phyloP scores from a whole-genome alignment of 2,113 vertebrate species.

The Austrofundulus limnaeus region DNA sequence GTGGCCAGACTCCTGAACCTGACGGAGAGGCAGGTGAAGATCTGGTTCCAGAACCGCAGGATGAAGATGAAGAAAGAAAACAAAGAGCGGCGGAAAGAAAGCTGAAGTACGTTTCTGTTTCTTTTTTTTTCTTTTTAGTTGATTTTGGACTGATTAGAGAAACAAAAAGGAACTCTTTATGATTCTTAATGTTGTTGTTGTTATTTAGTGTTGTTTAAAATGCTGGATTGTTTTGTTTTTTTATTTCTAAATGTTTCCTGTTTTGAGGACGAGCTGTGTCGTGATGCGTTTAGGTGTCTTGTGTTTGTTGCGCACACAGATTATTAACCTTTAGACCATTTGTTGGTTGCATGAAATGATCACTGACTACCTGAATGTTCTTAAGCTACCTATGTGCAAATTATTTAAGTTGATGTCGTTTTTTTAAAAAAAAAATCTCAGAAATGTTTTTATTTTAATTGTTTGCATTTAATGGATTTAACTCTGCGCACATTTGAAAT shows the following conservation, averaged over 20 bases:
- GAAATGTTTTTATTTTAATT: constrained; percentile 32
- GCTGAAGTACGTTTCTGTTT: constrained; percentile 73
- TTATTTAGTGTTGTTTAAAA: constrained; percentile 80
- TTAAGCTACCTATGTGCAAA: constrained; percentile 75
- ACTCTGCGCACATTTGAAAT: constrained; percentile 80
- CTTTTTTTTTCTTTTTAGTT: not conserved
- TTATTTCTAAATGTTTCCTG: constrained; percentile 82
- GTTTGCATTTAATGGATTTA: constrained; percentile 52
- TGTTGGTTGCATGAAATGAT: constrained; percentile 65
- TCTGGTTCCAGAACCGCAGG: constrained; percentile 99
- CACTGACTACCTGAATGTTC: constrained; percentile 78
- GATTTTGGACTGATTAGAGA: constrained; percentile 10
- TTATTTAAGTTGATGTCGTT: constrained; percentile 71
- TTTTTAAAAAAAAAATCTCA: constrained; percentile 39
- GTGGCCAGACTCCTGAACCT: constrained; percentile 93
- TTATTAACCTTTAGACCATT: constrained; percentile 24
- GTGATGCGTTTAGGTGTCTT: constrained; percentile 82
- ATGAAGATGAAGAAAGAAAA: constrained; percentile 99
- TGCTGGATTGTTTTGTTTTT: constrained; percentile 72
- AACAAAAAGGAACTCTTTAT: constrained; percentile 11
- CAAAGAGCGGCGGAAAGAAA: constrained; percentile 92
- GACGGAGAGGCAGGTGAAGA: constrained; percentile 99
- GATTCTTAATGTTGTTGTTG: constrained; percentile 78
- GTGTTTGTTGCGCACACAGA: constrained; percentile 70
- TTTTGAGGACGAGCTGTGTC: constrained; percentile 82